Conservation (phyloP, 2,888 invertebrate species). For the Leptinotarsa haldemani region DNA sequence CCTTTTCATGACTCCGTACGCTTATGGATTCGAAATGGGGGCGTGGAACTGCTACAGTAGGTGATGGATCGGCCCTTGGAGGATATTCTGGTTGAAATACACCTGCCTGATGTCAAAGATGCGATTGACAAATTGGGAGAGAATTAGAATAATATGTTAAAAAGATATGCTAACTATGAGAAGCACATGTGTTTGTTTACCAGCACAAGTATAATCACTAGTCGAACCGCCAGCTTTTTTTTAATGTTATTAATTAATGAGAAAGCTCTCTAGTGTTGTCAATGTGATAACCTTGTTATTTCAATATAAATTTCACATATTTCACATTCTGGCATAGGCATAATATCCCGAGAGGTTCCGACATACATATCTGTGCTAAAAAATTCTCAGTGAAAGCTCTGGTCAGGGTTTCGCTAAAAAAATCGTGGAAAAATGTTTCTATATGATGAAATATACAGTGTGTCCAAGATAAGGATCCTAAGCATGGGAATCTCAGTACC, state of each 20-base stretch:
- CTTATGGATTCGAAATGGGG: neutral
- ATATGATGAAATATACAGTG: no score
- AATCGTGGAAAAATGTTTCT: no score
- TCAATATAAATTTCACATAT: neutral
- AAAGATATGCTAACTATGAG: neutral
- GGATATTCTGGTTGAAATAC: neutral
- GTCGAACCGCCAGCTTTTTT: neutral
- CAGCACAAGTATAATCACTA: neutral
- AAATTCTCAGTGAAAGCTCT: no score
- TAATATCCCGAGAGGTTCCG: no score
- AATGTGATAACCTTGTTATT: neutral
- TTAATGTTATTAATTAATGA: neutral
- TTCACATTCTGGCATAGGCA: no score
- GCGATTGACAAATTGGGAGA: slow-evolving; percentile 6
- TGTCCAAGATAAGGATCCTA: no score
- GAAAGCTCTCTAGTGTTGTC: neutral
- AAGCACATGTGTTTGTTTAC: neutral
- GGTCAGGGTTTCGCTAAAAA: no score
- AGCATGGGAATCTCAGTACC: no score
- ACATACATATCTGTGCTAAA: no score
- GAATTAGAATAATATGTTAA: neutral
- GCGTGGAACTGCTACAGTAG: neutral
- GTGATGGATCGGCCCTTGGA: neutral
- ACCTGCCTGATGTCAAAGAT: neutral
- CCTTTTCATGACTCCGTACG: neutral